Conservation (phyloP, 2,888 invertebrate species). For the Clepsis dumicolana region DNA sequence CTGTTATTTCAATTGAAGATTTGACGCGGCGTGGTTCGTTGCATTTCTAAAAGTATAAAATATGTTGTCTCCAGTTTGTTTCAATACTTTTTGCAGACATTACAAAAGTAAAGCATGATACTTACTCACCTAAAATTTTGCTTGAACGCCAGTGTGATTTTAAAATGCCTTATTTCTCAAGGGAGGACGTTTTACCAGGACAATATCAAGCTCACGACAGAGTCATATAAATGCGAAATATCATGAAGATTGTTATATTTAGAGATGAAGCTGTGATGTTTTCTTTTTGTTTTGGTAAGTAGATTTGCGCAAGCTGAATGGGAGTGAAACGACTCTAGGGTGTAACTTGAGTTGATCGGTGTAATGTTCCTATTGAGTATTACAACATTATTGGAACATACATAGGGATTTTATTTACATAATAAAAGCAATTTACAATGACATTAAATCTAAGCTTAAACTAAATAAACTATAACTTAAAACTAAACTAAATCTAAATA, state of each 20-base stretch:
- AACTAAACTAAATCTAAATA: too few species aligned
- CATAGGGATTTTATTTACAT: too few species aligned
- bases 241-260: not conserved
- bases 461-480: too few species aligned
- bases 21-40: not conserved
- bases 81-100: not conserved
- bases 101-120: not conserved
- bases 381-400: too few species aligned
- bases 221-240: constrained; percentile 10
- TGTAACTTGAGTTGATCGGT: not conserved
- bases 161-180: constrained; percentile 12
- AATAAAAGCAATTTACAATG: too few species aligned
- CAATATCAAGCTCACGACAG: not conserved
- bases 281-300: not conserved
- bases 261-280: not conserved
- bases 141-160: not conserved
- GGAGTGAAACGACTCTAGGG: not conserved
- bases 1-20: too few species aligned
- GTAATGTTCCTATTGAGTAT: not conserved
- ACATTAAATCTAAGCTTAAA: too few species aligned
- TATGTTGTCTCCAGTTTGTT: not conserved
- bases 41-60: not conserved
- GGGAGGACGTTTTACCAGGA: constrained; percentile 2
- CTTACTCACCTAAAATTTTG: not conserved
- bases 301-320: not conserved